Base-by-base conservation (phyloP, 2,113 vertebrate genomes). In the Etheostoma cragini region DNA sequence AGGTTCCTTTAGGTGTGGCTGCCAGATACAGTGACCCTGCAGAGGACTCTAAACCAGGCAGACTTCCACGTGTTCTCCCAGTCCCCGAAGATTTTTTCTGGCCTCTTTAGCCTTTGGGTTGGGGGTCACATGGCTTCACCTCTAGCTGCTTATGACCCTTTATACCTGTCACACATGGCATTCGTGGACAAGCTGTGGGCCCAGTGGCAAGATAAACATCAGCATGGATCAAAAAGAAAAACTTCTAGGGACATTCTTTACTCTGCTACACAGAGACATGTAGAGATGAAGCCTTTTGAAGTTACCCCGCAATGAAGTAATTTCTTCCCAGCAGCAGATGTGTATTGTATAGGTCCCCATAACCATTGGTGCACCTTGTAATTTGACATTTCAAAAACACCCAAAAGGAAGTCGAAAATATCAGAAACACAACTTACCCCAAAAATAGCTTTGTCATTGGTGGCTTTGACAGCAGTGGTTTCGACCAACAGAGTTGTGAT, bases 291-390 rank as follows among this genome's bases (percentile, higher is more conserved):
- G 47, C 89, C 89, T 19, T 91, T 93, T 38, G 84, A 80, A 10
- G 67, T 89, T 26, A 61, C 87, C 17, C 84, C 84, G n/a, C 0
- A 71, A 82, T 67, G 87, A 86, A 56, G 80, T 89, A 5, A 30
- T 88, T 35, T 78, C 73, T 1, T 87, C 81, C 8, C 61, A 71
- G 63, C 60, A 64, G 14, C 82, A 88, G 54, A 83, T 88, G 42
- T 92, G 91, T 65, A 58, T 83, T n/a, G 64, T 83, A 1, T 88
- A 91, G 56, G 84, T 88, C 17, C 86, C 90, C 53, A 83, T 90
- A 56, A 91, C 90, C 49, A 87, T 93, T 14, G 91, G 91, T 14
- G 81, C 90, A 13, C 89, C 90, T n/a, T 91, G 89, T 52, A 93
- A 93, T 47, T 38, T 80, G 30, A 91, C 90, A 11, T 68, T 72